A percentile compares a stretch with the other conserved stretches of the same genome.
Evolutionary conservation across 1,140 invertebrate genomes (phyloP).

Genomic region (Drosophila insularis): DNA sequence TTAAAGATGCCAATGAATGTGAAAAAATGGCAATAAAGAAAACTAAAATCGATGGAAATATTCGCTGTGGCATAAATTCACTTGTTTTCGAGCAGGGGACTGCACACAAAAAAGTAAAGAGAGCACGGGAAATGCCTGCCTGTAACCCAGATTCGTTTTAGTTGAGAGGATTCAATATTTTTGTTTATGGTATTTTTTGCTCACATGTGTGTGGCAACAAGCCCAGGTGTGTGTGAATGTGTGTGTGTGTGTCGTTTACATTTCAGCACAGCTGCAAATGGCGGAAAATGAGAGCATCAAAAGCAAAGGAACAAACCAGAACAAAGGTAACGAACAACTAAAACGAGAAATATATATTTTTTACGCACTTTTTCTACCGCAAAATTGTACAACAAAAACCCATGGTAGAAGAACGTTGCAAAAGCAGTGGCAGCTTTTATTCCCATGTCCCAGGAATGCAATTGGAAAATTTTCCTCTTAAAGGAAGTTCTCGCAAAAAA

Average conservation of each 20-base stretch:
- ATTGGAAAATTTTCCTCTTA: too few species aligned
- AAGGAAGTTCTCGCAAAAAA: too few species aligned
- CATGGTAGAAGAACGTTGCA: conserved; percentile 18
- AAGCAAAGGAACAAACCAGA: background rate
- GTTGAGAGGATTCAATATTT: conserved; percentile 43
- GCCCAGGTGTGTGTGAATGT: conserved; percentile 44
- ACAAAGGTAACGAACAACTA: background rate
- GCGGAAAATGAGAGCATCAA: conserved; percentile 54
- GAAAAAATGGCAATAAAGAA: conserved; percentile 65
- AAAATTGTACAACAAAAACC: conserved; percentile 49
- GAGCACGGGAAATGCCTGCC: conserved; percentile 41
- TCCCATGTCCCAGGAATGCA: conserved; percentile 25
- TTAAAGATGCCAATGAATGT: conserved; percentile 54
- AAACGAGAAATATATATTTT: conserved; percentile 41
- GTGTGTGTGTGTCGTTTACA: conserved; percentile 35
- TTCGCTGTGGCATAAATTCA: conserved; percentile 75
- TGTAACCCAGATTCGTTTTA: conserved; percentile 70
- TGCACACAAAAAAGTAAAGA: conserved; percentile 13
- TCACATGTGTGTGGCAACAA: conserved; percentile 18
- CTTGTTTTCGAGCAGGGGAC: conserved; percentile 27
- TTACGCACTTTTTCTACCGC: conserved; percentile 41
- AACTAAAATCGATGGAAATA: conserved; percentile 75
- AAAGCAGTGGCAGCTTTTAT: conserved; percentile 34
- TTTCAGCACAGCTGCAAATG: conserved; percentile 62
- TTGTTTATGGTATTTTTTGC: conserved; percentile 33